Percentiles rank a stretch among this genome's conserved stretches.
Evolutionary conservation across 2,797 vertebrate genomes (phyloP).

Genomic region (Enteromius mattozi): DNA sequence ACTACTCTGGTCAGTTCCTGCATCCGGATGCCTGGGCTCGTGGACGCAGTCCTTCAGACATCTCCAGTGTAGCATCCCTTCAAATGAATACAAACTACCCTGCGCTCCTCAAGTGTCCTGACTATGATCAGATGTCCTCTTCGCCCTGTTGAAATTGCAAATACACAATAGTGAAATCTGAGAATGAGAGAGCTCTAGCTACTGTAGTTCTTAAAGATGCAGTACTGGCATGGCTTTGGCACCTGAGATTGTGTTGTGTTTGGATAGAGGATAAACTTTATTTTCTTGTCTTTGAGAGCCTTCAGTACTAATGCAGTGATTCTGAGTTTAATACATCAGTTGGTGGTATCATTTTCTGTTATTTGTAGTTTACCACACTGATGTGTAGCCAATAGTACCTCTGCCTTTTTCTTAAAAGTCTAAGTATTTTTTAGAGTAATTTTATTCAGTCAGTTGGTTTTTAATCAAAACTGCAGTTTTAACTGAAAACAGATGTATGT

Average conservation of each 20-base stretch:
- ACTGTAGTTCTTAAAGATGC: neutral
- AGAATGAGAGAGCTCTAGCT: slow-evolving; percentile 1
- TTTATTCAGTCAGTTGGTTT: slow-evolving; percentile 2
- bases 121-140: slow-evolving; percentile 91
- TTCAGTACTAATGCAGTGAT: slow-evolving; percentile 41
- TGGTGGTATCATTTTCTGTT: slow-evolving; percentile 17
- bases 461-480: slow-evolving; percentile 6
- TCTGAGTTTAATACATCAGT: slow-evolving; percentile 21
- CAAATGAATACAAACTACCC: slow-evolving; percentile 91
- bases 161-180: slow-evolving; percentile 3
- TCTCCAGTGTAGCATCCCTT: slow-evolving; percentile 89
- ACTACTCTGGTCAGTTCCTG: slow-evolving; percentile 91
- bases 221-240: slow-evolving; percentile 22
- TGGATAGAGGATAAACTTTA: neutral
- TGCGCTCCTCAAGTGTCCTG: slow-evolving; percentile 89
- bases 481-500: neutral
- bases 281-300: slow-evolving; percentile 19
- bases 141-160: slow-evolving; percentile 84
- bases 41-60: slow-evolving; percentile 87
- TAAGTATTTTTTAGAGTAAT: neutral
- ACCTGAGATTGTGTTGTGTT: slow-evolving; percentile 51
- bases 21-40: slow-evolving; percentile 87
- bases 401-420: slow-evolving; percentile 34
- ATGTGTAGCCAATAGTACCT: slow-evolving; percentile 22
- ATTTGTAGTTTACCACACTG: slow-evolving; percentile 19